Percentiles rank a stretch among this genome's conserved stretches.
phyloP scores from a whole-genome alignment of 2,113 vertebrate genomes.

The Mormoops blainvillei region DNA sequence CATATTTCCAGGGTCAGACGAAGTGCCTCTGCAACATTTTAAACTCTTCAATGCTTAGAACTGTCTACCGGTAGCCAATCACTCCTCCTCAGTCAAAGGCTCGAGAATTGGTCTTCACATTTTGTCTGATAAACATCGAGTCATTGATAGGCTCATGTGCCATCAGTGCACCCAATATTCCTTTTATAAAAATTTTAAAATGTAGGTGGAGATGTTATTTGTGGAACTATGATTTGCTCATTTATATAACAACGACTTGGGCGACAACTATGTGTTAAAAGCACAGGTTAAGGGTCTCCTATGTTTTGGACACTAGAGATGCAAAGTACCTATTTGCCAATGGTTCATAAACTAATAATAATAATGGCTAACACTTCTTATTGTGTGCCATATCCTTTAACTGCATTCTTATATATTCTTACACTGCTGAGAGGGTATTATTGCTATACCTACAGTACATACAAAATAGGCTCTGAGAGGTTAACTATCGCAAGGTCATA shows the following conservation, averaged over 20 bases:
- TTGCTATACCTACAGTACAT: not conserved
- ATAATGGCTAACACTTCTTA: not conserved
- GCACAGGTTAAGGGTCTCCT: not conserved
- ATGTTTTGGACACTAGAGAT: not conserved
- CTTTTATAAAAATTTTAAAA: not conserved
- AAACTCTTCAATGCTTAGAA: not conserved
- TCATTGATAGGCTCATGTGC: not conserved
- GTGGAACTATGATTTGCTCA: not conserved
- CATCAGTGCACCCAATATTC: not conserved
- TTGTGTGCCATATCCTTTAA: not conserved
- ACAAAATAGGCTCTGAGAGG: not conserved
- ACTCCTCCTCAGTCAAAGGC: not conserved
- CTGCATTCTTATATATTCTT: not conserved
- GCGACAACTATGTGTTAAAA: not conserved
- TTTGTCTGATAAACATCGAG: not conserved
- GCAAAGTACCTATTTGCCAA: not conserved
- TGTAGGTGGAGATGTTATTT: not conserved
- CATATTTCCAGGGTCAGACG: not conserved
- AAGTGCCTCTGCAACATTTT: not conserved
- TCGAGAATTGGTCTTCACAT: not conserved
- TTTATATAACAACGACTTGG: not conserved
- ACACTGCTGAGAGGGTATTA: not conserved
- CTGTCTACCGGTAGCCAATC: not conserved
- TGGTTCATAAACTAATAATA: not conserved
- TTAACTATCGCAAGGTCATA: not conserved